These are phyloP conservation scores for Pongo abelii DNA, from an alignment of 2,113 vertebrate species.

Conservation along the genomic window DNA sequence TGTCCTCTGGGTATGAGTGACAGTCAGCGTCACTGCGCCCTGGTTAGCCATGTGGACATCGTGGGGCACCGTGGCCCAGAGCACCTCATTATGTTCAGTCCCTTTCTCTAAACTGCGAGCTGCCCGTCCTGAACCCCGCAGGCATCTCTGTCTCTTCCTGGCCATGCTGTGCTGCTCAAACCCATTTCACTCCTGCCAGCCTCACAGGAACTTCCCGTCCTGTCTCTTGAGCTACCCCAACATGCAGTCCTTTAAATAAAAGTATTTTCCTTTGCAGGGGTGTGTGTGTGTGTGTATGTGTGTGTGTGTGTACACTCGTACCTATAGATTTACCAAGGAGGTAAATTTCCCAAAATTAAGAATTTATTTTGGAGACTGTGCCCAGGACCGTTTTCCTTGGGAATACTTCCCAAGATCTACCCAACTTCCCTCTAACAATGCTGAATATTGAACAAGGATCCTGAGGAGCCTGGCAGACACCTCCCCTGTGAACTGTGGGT, in stretches of 20 bases:
- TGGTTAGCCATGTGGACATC: fast-evolving
- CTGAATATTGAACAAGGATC: too few species aligned
- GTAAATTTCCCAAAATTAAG: not conserved
- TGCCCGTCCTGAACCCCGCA: too few species aligned
- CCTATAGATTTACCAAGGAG: not conserved
- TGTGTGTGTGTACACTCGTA: not conserved
- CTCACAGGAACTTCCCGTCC: fast-evolving
- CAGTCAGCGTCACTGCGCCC: not conserved
- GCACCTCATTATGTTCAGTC: not conserved
- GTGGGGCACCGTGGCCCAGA: fast-evolving
- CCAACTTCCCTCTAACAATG: too few species aligned
- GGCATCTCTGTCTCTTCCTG: not conserved
- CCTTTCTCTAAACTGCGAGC: not conserved
- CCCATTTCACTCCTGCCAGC: not conserved
- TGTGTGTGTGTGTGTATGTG: not conserved
- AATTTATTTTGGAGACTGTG: not conserved
- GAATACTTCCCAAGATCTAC: fast-evolving
- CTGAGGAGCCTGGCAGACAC: not conserved
- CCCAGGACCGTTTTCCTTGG: too few species aligned
- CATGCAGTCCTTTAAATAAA: not conserved
- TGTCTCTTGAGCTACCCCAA: too few species aligned
- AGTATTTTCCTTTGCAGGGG: not conserved
- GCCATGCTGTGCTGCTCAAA: fast-evolving
- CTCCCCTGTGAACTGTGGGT: fast-evolving
- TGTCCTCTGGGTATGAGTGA: not conserved